phyloP scores from a whole-genome alignment of 2,113 vertebrate species.

The Gallinago undulata region DNA sequence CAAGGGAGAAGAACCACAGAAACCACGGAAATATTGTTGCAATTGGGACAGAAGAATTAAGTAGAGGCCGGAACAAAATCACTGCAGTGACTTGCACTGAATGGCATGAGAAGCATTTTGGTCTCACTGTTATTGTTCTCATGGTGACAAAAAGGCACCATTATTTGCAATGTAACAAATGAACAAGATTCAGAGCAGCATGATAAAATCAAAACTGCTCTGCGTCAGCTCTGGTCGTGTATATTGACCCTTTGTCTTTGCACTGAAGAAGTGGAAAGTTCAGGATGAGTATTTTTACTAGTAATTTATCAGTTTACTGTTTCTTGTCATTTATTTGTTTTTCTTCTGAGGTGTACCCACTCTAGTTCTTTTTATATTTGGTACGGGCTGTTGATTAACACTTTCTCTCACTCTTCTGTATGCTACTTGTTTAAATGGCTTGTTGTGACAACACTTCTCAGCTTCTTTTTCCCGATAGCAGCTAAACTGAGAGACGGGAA shows the following conservation, averaged over 20 bases:
- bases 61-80: not conserved
- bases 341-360: not conserved
- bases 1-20: not conserved
- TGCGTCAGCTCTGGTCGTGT: not conserved
- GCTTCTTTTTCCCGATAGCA: not conserved
- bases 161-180: conserved; percentile 31
- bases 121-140: not conserved
- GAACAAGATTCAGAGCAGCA: not conserved
- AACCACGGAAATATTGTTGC: conserved; percentile 32
- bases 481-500: not conserved
- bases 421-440: not conserved
- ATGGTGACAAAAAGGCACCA: conserved; percentile 31
- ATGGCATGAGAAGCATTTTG: conserved; percentile 26
- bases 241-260: conserved; percentile 22
- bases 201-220: not conserved
- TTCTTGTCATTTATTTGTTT: not conserved
- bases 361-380: not conserved
- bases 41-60: not conserved
- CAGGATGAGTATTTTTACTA: not conserved
- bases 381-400: not conserved
- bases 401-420: not conserved
- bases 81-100: not conserved
- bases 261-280: conserved; percentile 1
- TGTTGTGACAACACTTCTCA: not conserved
- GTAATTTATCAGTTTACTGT: not conserved